These are phyloP conservation scores for Drosophila asahinai DNA, from an alignment of 1,140 invertebrate genomes.

Conservation along the genomic window DNA sequence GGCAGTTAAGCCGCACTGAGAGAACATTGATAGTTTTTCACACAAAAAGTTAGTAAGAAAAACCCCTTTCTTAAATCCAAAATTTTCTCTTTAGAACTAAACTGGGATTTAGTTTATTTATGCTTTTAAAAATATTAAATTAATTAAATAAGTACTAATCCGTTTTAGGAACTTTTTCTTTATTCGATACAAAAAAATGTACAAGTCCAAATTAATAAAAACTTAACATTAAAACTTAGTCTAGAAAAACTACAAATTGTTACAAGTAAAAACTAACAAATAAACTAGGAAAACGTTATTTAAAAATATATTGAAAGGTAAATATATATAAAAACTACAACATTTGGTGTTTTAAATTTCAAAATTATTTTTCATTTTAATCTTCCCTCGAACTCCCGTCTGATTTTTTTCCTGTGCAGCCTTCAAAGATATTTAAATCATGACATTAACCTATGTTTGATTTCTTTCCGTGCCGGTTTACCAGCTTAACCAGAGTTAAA, in stretches of 20 bases:
- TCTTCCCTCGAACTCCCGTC: no score
- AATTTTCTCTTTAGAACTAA: background rate
- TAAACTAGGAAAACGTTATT: slow-evolving; percentile 26
- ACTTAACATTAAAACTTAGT: slow-evolving; percentile 6
- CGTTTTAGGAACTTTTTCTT: background rate
- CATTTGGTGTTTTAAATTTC: no score
- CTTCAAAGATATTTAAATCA: background rate
- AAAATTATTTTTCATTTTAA: no score
- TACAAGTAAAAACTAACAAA: background rate
- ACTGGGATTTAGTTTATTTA: background rate
- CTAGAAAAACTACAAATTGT: background rate
- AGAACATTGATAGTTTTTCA: slow-evolving; percentile 5
- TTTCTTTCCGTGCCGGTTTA: slow-evolving; percentile 16
- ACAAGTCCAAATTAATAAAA: slow-evolving; percentile 32
- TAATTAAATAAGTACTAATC: background rate
- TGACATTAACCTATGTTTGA: background rate
- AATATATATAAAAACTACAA: no score
- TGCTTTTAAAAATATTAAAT: background rate
- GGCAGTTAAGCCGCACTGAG: slow-evolving; percentile 40
- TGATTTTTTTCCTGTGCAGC: background rate
- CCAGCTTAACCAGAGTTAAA: slow-evolving; percentile 22
- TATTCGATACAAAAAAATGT: slow-evolving; percentile 25
- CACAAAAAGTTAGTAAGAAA: background rate
- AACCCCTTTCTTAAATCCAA: background rate
- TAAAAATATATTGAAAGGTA: background rate